Evolutionary conservation across 2,797 vertebrate species (phyloP).

Genomic region (Acanthiza pusilla): DNA sequence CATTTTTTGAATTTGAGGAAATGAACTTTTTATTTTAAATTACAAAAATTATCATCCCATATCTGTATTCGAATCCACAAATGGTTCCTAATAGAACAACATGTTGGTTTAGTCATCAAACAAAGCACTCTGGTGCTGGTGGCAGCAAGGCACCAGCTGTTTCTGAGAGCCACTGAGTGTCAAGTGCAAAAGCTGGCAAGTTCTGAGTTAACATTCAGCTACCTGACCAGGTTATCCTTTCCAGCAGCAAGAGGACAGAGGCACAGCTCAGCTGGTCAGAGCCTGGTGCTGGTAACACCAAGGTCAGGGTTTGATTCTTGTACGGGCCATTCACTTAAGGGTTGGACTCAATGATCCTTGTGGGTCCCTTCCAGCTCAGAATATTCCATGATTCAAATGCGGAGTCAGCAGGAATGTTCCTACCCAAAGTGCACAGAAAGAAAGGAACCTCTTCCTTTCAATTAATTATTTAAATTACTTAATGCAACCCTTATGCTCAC

Average conservation of each 20-base stretch:
- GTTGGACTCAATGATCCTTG: neutral
- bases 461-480: conserved; percentile 37
- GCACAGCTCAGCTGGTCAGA: neutral
- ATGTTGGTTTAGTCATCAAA: neutral
- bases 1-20: neutral
- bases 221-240: neutral
- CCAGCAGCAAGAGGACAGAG: neutral
- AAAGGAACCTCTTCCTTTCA: conserved; percentile 2
- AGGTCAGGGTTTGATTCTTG: neutral
- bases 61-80: neutral
- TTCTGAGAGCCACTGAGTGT: neutral
- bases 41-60: neutral
- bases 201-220: neutral
- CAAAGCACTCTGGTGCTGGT: neutral
- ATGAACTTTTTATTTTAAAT: neutral
- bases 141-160: conserved; percentile 6
- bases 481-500: conserved; percentile 44
- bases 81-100: neutral
- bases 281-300: neutral
- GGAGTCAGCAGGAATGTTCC: neutral
- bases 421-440: neutral
- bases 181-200: neutral
- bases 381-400: neutral
- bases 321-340: no score
- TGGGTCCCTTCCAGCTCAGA: neutral